Percentiles rank a stretch among this genome's conserved stretches.
These are phyloP conservation scores for Aromia moschata DNA, from an alignment of 2,888 invertebrate genomes.

Conservation along the genomic window DNA sequence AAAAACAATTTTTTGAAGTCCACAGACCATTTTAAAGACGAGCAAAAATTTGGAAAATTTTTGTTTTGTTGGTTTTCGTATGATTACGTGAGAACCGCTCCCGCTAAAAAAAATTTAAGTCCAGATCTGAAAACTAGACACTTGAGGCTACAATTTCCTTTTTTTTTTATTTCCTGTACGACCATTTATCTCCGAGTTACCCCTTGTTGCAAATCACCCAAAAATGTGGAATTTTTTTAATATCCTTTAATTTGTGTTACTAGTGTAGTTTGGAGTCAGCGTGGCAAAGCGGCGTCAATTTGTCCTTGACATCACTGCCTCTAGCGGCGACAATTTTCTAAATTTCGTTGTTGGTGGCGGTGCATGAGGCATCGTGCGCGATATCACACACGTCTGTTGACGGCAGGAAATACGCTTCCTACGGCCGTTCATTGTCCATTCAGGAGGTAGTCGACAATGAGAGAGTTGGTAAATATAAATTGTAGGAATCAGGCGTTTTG, in stretches of 20 bases:
- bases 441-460: slow-evolving; percentile 7
- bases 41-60: neutral
- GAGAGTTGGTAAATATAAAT: no score
- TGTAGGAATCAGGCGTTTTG: no score
- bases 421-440: slow-evolving; percentile 10
- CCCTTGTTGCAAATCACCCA: neutral
- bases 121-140: neutral
- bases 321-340: no score
- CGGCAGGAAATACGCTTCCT: slow-evolving; percentile 18
- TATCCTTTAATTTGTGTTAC: neutral
- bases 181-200: neutral
- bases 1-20: neutral
- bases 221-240: neutral
- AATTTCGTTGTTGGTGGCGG: neutral
- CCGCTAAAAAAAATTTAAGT: neutral
- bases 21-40: neutral
- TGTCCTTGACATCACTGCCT: no score
- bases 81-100: neutral
- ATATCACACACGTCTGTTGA: slow-evolving; percentile 19
- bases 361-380: slow-evolving; percentile 8
- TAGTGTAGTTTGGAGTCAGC: no score
- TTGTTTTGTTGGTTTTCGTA: neutral
- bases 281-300: no score
- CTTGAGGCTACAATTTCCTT: neutral
- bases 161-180: neutral